These are phyloP conservation scores for Bubo bubo DNA, from an alignment of 2,113 vertebrate genomes.

Conservation along the genomic window DNA sequence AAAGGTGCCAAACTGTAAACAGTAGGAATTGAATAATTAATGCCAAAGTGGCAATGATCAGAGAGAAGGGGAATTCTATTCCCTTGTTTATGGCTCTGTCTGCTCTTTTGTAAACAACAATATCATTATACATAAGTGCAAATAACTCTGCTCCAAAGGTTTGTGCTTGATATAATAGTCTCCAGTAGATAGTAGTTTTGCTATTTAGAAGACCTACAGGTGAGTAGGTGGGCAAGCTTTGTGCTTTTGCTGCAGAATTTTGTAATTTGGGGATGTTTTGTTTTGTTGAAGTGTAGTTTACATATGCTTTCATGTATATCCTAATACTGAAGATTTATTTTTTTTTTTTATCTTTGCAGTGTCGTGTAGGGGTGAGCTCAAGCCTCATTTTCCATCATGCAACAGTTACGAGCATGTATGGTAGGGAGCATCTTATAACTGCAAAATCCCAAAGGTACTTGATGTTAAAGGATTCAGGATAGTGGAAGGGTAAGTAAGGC, in stretches of 20 bases:
- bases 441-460: background rate
- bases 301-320: background rate
- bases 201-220: background rate
- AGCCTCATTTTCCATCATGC: background rate
- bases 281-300: background rate
- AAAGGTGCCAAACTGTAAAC: background rate
- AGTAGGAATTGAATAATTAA: slow-evolving; percentile 19
- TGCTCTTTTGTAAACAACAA: background rate
- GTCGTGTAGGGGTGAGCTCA: background rate
- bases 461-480: background rate
- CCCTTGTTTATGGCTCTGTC: background rate
- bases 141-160: background rate
- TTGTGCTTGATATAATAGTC: background rate
- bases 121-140: background rate
- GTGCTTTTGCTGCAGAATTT: background rate
- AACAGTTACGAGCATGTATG: background rate
- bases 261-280: background rate
- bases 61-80: background rate
- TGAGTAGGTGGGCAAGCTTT: background rate
- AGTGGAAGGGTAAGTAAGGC: background rate
- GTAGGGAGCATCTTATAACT: background rate
- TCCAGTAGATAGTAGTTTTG: background rate
- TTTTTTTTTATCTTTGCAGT: background rate
- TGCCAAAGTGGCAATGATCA: background rate
- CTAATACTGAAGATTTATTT: background rate